phyloP scores from a whole-genome alignment of 2,113 vertebrate species.

The Thalassarche chlororhynchos region DNA sequence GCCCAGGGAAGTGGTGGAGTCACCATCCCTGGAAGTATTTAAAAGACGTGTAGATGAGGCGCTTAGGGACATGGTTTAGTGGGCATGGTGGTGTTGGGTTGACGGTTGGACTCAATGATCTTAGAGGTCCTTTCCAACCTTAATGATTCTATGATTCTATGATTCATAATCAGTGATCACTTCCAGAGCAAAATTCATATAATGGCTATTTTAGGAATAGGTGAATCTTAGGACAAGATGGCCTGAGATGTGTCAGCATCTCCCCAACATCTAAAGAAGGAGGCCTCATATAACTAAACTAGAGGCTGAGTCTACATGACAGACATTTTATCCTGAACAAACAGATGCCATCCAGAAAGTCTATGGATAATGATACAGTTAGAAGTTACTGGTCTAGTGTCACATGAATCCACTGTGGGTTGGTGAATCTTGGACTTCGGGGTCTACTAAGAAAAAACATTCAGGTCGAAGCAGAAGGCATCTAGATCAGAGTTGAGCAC shows the following conservation, averaged over 20 bases:
- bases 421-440: background rate
- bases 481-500: background rate
- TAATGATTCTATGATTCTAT: too few relatives aligned
- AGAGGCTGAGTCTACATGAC: background rate
- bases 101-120: too few relatives aligned
- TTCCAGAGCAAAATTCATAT: background rate
- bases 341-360: background rate
- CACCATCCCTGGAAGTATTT: too few relatives aligned
- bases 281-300: background rate
- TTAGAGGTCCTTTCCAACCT: too few relatives aligned
- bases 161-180: background rate
- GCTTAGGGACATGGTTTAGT: too few relatives aligned
- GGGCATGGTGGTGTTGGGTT: too few relatives aligned
- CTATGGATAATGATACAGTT: background rate
- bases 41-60: too few relatives aligned
- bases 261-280: background rate
- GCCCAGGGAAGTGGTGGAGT: too few relatives aligned
- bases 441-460: background rate
- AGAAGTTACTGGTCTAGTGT: background rate
- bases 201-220: background rate
- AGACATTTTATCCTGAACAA: background rate
- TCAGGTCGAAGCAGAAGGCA: background rate
- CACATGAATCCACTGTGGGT: background rate
- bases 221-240: background rate
- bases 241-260: background rate